These are phyloP conservation scores for Mus spicilegus DNA, from an alignment of 2,113 vertebrate genomes.

Conservation along the genomic window DNA sequence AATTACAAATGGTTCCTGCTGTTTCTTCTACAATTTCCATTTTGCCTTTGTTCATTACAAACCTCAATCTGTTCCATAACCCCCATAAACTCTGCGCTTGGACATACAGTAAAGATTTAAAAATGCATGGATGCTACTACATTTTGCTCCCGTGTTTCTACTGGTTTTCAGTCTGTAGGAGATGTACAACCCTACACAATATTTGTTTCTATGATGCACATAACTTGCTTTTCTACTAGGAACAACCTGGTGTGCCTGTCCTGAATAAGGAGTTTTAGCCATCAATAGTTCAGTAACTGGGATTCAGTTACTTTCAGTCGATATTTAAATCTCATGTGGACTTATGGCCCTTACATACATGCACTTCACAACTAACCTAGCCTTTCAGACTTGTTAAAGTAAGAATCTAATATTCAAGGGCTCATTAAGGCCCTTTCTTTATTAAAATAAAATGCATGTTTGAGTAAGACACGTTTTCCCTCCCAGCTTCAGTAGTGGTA, in stretches of 20 bases:
- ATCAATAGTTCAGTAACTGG: not conserved
- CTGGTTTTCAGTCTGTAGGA: conserved; percentile 68
- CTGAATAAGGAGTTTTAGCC: conserved; percentile 45
- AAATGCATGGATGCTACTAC: conserved; percentile 22
- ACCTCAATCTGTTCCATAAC: conserved; percentile 87
- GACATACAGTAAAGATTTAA: conserved; percentile 52
- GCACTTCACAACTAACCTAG: conserved; percentile 6
- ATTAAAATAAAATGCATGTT: conserved; percentile 7
- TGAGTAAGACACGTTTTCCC: not conserved
- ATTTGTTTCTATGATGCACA: conserved; percentile 64
- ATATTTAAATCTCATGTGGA: not conserved
- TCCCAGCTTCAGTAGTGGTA: not conserved
- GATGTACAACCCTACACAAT: conserved; percentile 64
- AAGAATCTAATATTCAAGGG: conserved; percentile 47
- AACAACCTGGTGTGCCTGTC: conserved; percentile 48
- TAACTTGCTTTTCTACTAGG: conserved; percentile 56
- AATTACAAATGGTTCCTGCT: conserved; percentile 90
- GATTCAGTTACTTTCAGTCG: conserved; percentile 43
- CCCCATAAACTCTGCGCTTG: conserved; percentile 74
- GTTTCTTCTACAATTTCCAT: conserved; percentile 88
- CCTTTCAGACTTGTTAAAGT: conserved; percentile 21
- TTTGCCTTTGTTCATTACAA: conserved; percentile 87
- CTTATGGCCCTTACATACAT: not conserved
- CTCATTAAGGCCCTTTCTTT: conserved; percentile 24
- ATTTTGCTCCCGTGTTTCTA: conserved; percentile 7